These are phyloP conservation scores for Scylla paramamosain DNA, from an alignment of 1,140 invertebrate genomes.

Conservation along the genomic window DNA sequence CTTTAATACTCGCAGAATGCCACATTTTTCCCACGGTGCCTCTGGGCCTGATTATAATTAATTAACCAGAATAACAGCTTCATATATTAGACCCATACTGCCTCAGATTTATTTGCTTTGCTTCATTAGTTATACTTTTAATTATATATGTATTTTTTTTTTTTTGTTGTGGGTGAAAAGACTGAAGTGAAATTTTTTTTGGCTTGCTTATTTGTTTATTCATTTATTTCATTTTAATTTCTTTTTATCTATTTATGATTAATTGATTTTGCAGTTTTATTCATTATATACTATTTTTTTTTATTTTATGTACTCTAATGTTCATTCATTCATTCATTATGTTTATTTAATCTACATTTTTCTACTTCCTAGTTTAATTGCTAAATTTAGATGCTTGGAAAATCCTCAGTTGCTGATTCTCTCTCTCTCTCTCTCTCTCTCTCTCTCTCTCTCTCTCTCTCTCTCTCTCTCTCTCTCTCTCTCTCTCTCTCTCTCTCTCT, in stretches of 20 bases:
- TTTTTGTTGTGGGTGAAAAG: too few species aligned
- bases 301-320: too few species aligned
- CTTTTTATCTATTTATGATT: not conserved
- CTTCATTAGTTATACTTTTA: too few species aligned
- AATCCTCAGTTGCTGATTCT: not conserved
- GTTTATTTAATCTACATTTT: not conserved
- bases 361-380: not conserved
- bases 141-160: too few species aligned
- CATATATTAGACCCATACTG: too few species aligned
- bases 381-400: not conserved
- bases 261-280: not conserved
- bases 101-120: too few species aligned
- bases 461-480: not conserved
- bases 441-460: not conserved
- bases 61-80: too few species aligned
- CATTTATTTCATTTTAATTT: not conserved
- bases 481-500: constrained; percentile 18
- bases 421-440: not conserved
- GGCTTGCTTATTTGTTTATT: not conserved
- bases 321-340: not conserved
- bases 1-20: too few species aligned
- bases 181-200: too few species aligned
- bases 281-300: not conserved
- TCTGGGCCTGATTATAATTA: too few species aligned
- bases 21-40: too few species aligned